These are phyloP conservation scores for Fissipunctia ypsillon DNA, from an alignment of 2,888 invertebrate species.

Conservation along the genomic window DNA sequence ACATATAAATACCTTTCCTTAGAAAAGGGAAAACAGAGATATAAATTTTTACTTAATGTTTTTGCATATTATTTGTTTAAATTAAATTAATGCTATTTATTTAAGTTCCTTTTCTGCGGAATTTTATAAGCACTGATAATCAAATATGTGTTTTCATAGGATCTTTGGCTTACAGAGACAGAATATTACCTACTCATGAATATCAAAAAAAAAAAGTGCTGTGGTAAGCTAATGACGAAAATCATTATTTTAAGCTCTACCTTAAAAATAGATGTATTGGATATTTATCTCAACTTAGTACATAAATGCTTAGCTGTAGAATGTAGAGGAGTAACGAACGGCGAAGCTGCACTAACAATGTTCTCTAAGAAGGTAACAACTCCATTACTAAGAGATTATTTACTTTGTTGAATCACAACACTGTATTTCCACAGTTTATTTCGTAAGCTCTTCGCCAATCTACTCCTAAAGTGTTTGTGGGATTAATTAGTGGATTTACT, in stretches of 20 bases:
- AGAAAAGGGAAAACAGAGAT: neutral
- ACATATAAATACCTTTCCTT: neutral
- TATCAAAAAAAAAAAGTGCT: neutral
- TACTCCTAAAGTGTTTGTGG: constrained; percentile 61
- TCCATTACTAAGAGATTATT: constrained; percentile 69
- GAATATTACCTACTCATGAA: neutral
- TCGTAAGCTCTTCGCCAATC: constrained; percentile 61
- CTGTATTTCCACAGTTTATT: constrained; percentile 64
- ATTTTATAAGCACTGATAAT: neutral
- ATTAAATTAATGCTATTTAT: neutral
- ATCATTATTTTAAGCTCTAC: neutral
- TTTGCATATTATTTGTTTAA: neutral
- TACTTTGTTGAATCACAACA: constrained; percentile 66
- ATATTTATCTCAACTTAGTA: constrained; percentile 11
- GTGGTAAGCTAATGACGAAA: neutral
- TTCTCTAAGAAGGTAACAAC: constrained; percentile 64
- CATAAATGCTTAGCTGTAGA: constrained; percentile 26
- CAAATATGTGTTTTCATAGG: neutral
- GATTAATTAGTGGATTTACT: constrained; percentile 43
- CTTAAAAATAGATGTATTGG: neutral
- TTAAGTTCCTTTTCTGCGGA: neutral
- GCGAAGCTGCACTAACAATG: constrained; percentile 64
- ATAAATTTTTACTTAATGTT: neutral
- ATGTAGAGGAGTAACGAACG: constrained; percentile 49
- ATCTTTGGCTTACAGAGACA: neutral